Evolutionary conservation across 1,140 invertebrate genomes (phyloP).

Genomic region (Hyphantria cunea): DNA sequence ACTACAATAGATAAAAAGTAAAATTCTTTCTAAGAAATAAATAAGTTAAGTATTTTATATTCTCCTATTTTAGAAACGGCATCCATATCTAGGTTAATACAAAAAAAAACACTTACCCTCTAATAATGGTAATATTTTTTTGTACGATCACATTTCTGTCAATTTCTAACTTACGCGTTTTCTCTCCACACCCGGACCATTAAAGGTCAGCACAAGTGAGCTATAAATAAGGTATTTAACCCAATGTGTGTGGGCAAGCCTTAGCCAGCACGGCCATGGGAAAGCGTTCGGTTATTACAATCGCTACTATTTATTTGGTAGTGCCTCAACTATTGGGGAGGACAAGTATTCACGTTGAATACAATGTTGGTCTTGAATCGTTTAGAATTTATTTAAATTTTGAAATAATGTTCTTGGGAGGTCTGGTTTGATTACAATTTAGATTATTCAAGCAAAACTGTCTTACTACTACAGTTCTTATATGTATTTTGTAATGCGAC

Average conservation of each 20-base stretch:
- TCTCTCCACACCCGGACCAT: slow-evolving; percentile 33
- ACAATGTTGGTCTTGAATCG: slow-evolving; percentile 18
- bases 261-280: slow-evolving; percentile 54
- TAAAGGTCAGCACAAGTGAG: slow-evolving; percentile 59
- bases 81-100: too few relatives aligned
- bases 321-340: slow-evolving; percentile 23
- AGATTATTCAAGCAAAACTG: not conserved
- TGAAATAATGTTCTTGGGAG: slow-evolving; percentile 18
- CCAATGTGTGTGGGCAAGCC: slow-evolving; percentile 62
- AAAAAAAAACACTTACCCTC: not conserved
- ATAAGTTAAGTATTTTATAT: too few relatives aligned
- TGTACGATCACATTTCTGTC: slow-evolving; percentile 9
- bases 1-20: too few relatives aligned
- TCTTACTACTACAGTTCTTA: too few relatives aligned
- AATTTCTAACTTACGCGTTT: slow-evolving; percentile 25
- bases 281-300: slow-evolving; percentile 48
- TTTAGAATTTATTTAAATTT: slow-evolving; percentile 21
- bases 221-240: slow-evolving; percentile 71
- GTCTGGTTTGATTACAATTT: slow-evolving; percentile 29
- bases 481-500: too few relatives aligned
- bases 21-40: too few relatives aligned
- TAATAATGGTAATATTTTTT: not conserved
- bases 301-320: slow-evolving; percentile 47
- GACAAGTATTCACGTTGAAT: slow-evolving; percentile 22
- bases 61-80: too few relatives aligned